These are phyloP conservation scores for Lasioglossum marginatum DNA, from an alignment of 2,888 invertebrate species.

Conservation along the genomic window DNA sequence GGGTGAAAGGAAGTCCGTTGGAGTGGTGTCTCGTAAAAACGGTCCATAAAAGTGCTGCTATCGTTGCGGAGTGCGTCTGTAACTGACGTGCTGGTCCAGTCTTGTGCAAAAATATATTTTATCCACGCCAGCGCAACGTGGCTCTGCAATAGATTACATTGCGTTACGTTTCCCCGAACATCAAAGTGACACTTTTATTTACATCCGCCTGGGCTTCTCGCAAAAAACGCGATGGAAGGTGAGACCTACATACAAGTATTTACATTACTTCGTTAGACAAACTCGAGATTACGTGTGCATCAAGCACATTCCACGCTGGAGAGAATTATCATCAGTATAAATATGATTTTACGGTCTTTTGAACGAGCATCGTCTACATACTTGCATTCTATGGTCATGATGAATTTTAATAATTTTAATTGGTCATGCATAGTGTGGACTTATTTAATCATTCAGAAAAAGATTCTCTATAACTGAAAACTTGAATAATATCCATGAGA, in stretches of 20 bases:
- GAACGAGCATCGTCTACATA: not conserved
- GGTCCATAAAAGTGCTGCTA: slow-evolving; percentile 78
- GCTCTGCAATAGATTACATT: slow-evolving; percentile 63
- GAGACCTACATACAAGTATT: not conserved
- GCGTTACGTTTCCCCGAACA: slow-evolving; percentile 64
- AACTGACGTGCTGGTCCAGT: slow-evolving; percentile 69
- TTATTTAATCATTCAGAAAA: too few relatives aligned
- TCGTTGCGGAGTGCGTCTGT: slow-evolving; percentile 77
- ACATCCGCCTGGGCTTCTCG: slow-evolving; percentile 66
- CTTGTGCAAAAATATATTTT: slow-evolving; percentile 70
- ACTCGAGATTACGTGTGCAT: not conserved
- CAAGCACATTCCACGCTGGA: not conserved
- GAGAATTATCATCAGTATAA: not conserved
- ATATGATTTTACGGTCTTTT: not conserved
- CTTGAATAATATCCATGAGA: too few relatives aligned
- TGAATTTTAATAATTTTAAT: too few relatives aligned
- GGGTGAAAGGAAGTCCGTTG: slow-evolving; percentile 40
- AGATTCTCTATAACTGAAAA: too few relatives aligned
- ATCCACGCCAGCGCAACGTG: slow-evolving; percentile 63
- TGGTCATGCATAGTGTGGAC: too few relatives aligned
- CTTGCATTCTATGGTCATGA: too few relatives aligned
- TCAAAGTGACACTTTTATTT: slow-evolving; percentile 72
- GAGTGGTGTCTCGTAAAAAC: slow-evolving; percentile 76
- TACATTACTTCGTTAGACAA: not conserved
- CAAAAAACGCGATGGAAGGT: slow-evolving; percentile 9